Evolutionary conservation across 2,113 vertebrate genomes (phyloP), one percentile per base, ranked within the genome.

Genomic region (Aphyosemion australe): DNA sequence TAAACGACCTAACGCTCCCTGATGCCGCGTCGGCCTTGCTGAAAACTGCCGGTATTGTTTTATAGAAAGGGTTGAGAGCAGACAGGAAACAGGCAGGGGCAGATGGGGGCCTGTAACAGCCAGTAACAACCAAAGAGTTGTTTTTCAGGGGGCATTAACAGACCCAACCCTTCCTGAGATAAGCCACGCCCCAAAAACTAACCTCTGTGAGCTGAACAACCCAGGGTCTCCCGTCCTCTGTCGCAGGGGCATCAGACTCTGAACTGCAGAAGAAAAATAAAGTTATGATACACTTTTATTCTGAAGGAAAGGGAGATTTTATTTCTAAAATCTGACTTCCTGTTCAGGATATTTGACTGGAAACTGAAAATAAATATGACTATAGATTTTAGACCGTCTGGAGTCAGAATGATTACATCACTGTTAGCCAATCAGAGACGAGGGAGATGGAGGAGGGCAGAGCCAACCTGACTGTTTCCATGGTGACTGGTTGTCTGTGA

Each of bases 391-490:
- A 26, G 26, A 26, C 26, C n/a, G n/a, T n/a, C n/a, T 26, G 5
- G 5, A 26, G 26, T 26, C 26, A 26, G 26, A 5, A 26, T 26
- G 26, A 26, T 26, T 26, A 26, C 26, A 26, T 26, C 26, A 26
- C 26, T 26, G 26, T 5, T 26, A 75, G 57, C 61, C 70, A 73
- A 73, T 65, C 46, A 61, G 32, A 34, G 37, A 46, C 37, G 3
- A 3, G 41, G 11, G 5, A 18, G 49, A 47, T 31, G 31, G 64
- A 67, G 3, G 53, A 68, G 15, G 67, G 76, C 53, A 49, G 86
- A 89, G 84, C 95, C 92, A 95, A 98, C 96, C 96, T 0, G 94
- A 93, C 80, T 93, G 92, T 92, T 95, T 97, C 95, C 96, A 98
- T 85, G 94, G 87, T 80, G 95, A 93, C 78, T 94, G 95, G 69